Conservation (phyloP, 2,113 vertebrate genomes). For the Hippocampus barbouri region DNA sequence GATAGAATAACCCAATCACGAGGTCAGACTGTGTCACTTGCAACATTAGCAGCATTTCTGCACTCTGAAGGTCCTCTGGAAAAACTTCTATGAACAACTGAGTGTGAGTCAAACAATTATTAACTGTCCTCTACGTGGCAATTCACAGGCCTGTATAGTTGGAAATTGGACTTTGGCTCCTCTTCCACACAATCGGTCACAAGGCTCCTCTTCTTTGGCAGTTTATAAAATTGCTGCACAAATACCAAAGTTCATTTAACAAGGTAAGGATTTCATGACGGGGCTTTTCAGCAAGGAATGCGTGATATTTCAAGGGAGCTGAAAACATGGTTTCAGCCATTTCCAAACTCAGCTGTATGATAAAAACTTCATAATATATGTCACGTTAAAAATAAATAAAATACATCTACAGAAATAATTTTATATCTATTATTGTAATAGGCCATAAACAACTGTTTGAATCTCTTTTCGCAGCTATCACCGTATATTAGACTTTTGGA, state of each 20-base stretch:
- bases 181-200: background rate
- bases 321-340: too few species aligned
- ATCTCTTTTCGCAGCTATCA: too few species aligned
- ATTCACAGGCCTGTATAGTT: background rate
- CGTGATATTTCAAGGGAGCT: too few species aligned
- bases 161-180: background rate
- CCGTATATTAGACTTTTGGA: too few species aligned
- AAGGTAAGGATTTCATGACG: background rate
- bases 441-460: too few species aligned
- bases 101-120: conserved; percentile 34
- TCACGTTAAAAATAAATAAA: too few species aligned
- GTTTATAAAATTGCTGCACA: background rate
- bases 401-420: too few species aligned
- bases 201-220: background rate
- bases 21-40: conserved; percentile 20
- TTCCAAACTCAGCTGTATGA: too few species aligned
- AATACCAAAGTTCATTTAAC: background rate
- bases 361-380: too few species aligned
- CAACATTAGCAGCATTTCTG: conserved; percentile 17
- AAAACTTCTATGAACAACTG: conserved; percentile 7
- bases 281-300: background rate
- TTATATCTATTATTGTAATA: too few species aligned
- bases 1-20: conserved; percentile 12
- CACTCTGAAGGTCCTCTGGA: conserved; percentile 3
- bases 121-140: background rate